Percentiles rank a stretch among this genome's conserved stretches.
Conservation (phyloP, 2,797 vertebrate species). For the Lindbergichthys nudifrons region DNA sequence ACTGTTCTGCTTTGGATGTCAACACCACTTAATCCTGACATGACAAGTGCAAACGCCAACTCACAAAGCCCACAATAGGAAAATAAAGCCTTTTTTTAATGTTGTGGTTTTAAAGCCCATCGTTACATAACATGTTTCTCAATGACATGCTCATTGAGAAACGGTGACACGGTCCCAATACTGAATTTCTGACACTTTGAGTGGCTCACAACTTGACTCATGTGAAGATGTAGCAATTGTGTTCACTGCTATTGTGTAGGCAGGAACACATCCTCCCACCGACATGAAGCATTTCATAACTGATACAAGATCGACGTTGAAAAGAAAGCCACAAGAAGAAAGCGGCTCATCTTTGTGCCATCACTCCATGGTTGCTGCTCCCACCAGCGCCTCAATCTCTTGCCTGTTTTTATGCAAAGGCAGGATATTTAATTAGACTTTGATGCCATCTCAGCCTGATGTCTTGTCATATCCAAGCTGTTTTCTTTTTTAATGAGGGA, state of each 20-base stretch:
- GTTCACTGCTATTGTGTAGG: conserved; percentile 38
- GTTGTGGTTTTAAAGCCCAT: conserved; percentile 34
- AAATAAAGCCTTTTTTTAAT: conserved; percentile 2
- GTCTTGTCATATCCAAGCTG: conserved; percentile 40
- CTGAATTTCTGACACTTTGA: conserved; percentile 19
- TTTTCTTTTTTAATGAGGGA: conserved; percentile 54
- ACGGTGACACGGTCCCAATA: conserved; percentile 13
- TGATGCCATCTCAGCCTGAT: conserved; percentile 42
- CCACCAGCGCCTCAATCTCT: conserved; percentile 15
- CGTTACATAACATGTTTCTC: conserved; percentile 37
- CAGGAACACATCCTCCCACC: conserved; percentile 51
- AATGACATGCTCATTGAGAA: conserved; percentile 36
- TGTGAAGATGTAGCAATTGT: conserved; percentile 36
- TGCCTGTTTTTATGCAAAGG: background rate
- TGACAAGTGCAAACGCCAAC: conserved; percentile 47
- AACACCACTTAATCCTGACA: conserved; percentile 33
- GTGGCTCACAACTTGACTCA: conserved; percentile 29
- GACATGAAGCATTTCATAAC: conserved; percentile 60
- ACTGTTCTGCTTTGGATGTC: conserved; percentile 23
- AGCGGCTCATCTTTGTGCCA: background rate
- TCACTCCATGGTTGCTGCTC: conserved; percentile 7
- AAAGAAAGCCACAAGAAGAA: conserved; percentile 10
- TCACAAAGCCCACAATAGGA: conserved; percentile 7
- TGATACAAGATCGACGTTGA: conserved; percentile 28
- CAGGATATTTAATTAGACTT: conserved; percentile 48